Base-by-base conservation (phyloP, 2,113 vertebrate species). In the Sander lucioperca region DNA sequence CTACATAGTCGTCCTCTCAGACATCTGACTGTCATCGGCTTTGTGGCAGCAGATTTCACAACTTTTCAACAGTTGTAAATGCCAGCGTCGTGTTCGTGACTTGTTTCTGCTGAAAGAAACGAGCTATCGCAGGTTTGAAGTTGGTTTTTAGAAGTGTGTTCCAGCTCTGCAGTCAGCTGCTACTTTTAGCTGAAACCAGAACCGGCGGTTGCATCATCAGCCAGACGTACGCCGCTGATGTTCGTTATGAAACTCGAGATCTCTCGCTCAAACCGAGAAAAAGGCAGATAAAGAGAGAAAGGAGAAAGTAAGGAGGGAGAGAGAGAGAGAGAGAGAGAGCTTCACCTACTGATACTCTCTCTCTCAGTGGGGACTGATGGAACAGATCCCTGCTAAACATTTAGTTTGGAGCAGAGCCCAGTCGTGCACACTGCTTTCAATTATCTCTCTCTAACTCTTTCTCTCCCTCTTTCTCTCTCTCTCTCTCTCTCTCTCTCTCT, bases 391-490 rank as follows among this genome's bases (percentile, higher is more conserved):
- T 88, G 91, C 85, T 89, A 89, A 94, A 94, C 93, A 94, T 93
- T 94, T 92, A 66, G 92, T 87, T 95, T 95, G 94, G 95, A 95
- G 25, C 14, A 0, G 9, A 89, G 92, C 94, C 94, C 94, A 92
- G 87, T 77, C 48, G 86, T 75, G 83, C 84, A 59, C 91, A 72
- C 91, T 92, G 92, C 93, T 93, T 91, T 77, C 86, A 91, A 88
- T 91, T 92, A 89, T 80, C 89, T 92, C 75, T 87, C 81, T 72
- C n/a, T n/a, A n/a, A n/a, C n/a, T n/a, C 50, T 50, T 78, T 51
- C 86, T 51, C 69, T 70, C 69, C 50, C 74, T 53, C 70, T 51
- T 66, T 54, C 27, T 43, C 47, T 50, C 25, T 43, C 14, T 61
- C 61, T 36, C 67, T 58, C 51, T 48, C 51, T 51, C 80, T 39